These are phyloP conservation scores for Sebastes cheni DNA, from an alignment of 2,797 vertebrate species.

Conservation along the genomic window DNA sequence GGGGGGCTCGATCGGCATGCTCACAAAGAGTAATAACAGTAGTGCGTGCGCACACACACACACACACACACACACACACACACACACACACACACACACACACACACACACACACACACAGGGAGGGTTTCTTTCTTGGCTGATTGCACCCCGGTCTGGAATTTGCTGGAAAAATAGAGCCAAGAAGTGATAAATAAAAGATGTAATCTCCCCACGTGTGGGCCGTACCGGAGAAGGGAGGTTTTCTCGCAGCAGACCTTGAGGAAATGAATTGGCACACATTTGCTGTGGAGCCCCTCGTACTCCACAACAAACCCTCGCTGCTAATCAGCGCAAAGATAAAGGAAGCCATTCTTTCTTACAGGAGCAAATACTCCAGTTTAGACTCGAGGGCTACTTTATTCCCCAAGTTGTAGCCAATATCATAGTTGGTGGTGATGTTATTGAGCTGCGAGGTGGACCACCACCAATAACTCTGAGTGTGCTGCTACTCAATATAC, in stretches of 20 bases:
- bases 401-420: not conserved
- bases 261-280: conserved; percentile 71
- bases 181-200: conserved; percentile 96
- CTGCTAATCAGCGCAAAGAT: conserved; percentile 51
- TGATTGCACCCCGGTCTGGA: conserved; percentile 92
- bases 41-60: conserved; percentile 55
- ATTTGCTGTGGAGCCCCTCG: conserved; percentile 26
- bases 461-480: not conserved
- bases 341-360: conserved; percentile 29
- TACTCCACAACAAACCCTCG: conserved; percentile 44
- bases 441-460: conserved; percentile 13
- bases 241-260: conserved; percentile 56
- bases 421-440: not conserved
- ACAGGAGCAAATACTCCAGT: conserved; percentile 9
- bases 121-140: conserved; percentile 91
- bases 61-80: conserved; percentile 12
- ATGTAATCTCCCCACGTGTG: conserved; percentile 87
- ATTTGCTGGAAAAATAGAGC: conserved; percentile 94
- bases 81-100: conserved; percentile 12
- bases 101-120: conserved; percentile 34
- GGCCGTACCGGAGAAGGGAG: conserved; percentile 57
- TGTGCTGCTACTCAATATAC: not conserved
- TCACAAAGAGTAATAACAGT: conserved; percentile 51
- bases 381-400: conserved; percentile 10
- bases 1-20: conserved; percentile 30